A percentile compares a stretch with the other conserved stretches of the same genome.
Conservation (phyloP, 2,888 invertebrate species). For the Lepidochitona cinerea region DNA sequence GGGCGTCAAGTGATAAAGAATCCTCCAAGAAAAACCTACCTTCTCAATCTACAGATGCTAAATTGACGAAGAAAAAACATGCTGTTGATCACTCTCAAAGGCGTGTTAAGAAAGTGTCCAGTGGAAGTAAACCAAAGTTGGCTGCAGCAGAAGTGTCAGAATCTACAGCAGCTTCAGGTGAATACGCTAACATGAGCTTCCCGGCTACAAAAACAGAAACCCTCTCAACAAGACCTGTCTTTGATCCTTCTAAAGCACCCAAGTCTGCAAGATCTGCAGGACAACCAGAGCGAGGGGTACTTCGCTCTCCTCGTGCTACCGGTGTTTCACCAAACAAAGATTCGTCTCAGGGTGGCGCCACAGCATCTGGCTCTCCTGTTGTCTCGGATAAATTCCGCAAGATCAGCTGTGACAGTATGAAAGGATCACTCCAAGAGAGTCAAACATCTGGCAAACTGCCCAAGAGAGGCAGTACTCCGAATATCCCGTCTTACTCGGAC, state of each 20-base stretch:
- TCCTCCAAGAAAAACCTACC: background rate
- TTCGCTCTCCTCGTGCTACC: background rate
- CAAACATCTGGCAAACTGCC: background rate
- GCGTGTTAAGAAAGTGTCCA: background rate
- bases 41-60: background rate
- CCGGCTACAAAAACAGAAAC: background rate
- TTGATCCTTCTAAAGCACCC: background rate
- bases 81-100: background rate
- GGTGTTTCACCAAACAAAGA: background rate
- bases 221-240: background rate
- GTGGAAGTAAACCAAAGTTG: background rate
- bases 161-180: background rate
- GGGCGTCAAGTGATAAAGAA: background rate
- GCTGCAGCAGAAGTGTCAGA: too few species aligned
- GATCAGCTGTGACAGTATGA: background rate
- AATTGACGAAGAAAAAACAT: background rate
- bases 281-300: background rate
- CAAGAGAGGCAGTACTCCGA: background rate
- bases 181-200: background rate
- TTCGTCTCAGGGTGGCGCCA: background rate
- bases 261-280: background rate
- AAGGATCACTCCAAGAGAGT: background rate
- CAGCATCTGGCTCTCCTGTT: background rate
- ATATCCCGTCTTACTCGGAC: background rate
- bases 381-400: background rate